Evolutionary conservation across 1,140 invertebrate species (phyloP).

Genomic region (Cotesia typhae): DNA sequence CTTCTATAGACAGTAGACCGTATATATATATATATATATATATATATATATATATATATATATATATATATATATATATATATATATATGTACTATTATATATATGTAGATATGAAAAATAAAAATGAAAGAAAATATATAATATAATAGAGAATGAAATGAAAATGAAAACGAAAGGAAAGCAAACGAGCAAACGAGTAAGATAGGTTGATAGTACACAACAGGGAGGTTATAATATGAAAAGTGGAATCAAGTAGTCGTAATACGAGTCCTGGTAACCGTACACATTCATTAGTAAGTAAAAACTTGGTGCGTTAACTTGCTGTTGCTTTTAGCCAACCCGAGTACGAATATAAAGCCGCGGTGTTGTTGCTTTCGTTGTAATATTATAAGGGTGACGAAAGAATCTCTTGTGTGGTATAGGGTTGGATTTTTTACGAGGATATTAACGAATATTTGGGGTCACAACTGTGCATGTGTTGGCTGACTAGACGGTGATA

Average conservation of each 20-base stretch:
- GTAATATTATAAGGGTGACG: slow-evolving; percentile 14
- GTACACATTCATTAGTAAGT: background rate
- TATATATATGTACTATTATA: too few relatives aligned
- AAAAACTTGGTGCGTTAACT: background rate
- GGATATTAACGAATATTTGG: slow-evolving; percentile 33
- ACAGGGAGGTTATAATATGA: background rate
- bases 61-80: too few relatives aligned
- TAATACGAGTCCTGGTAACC: slow-evolving; percentile 14
- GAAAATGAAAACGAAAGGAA: background rate
- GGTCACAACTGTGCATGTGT: slow-evolving; percentile 24
- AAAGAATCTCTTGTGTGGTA: background rate
- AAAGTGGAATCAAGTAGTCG: slow-evolving; percentile 20
- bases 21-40: too few relatives aligned
- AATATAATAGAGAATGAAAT: background rate
- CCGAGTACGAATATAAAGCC: too few relatives aligned
- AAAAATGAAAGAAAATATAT: too few relatives aligned
- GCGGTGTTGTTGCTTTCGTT: background rate
- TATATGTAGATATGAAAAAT: too few relatives aligned
- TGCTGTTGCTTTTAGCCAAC: background rate
- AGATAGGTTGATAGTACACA: background rate
- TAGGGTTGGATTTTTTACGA: slow-evolving; percentile 29
- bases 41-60: too few relatives aligned
- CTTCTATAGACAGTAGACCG: too few relatives aligned
- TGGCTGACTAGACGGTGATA: background rate
- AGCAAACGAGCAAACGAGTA: background rate